Percentiles rank a stretch among this genome's conserved stretches.
Evolutionary conservation across 2,888 invertebrate species (phyloP).

Genomic region (Dicranocentrus wangi): DNA sequence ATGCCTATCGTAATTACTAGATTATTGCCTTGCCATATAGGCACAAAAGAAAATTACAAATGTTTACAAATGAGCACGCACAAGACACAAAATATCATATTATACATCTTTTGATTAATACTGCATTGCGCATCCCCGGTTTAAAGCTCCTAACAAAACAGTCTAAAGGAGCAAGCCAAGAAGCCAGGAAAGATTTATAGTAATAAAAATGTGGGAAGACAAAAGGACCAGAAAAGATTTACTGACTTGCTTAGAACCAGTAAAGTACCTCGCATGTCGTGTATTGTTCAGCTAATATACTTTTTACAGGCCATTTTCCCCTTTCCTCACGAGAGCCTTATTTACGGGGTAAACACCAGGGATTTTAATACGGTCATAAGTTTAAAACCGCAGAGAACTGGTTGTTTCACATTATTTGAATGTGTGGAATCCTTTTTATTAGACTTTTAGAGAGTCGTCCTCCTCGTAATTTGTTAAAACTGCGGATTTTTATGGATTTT

Average conservation of each 20-base stretch:
- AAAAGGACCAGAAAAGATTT: conserved; percentile 44
- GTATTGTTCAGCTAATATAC: conserved; percentile 21
- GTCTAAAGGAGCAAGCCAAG: too few relatives aligned
- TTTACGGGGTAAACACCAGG: neutral
- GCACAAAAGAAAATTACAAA: too few relatives aligned
- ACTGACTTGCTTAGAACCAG: conserved; percentile 25
- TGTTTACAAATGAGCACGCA: too few relatives aligned
- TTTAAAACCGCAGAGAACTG: conserved; percentile 5
- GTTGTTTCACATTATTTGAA: neutral
- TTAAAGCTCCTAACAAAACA: too few relatives aligned
- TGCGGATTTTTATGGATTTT: conserved; percentile 43
- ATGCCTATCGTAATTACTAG: neutral
- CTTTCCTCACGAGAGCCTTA: neutral
- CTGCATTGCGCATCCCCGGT: too few relatives aligned
- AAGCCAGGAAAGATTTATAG: conserved; percentile 35
- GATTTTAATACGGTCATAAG: conserved; percentile 19
- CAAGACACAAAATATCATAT: too few relatives aligned
- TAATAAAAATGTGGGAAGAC: conserved; percentile 34
- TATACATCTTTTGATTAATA: too few relatives aligned
- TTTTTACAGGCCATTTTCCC: conserved; percentile 4
- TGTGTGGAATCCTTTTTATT: conserved; percentile 12
- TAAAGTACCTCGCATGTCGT: conserved; percentile 4
- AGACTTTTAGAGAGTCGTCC: neutral
- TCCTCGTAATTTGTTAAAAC: conserved; percentile 26
- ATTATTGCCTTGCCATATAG: too few relatives aligned